These are phyloP conservation scores for Augiades crinisus DNA, from an alignment of 2,888 invertebrate species.

Conservation along the genomic window DNA sequence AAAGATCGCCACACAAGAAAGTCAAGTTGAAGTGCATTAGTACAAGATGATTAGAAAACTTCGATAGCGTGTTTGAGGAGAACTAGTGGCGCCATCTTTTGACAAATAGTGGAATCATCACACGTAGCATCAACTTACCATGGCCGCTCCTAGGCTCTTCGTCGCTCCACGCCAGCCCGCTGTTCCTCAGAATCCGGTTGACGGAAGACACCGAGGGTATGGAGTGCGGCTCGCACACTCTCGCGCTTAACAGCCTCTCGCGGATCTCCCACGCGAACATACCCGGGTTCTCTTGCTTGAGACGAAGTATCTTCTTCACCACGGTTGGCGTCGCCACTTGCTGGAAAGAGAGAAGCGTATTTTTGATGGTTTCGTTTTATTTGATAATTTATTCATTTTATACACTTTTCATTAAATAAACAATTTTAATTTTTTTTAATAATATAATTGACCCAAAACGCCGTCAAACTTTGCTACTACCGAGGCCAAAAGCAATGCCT, in stretches of 20 bases:
- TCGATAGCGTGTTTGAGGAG: too few species aligned
- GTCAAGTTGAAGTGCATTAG: too few species aligned
- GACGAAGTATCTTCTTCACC: slow-evolving; percentile 95
- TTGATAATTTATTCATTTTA: too few species aligned
- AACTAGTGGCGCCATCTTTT: too few species aligned
- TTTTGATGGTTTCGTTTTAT: background rate
- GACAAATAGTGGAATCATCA: too few species aligned
- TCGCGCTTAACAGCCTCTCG: slow-evolving; percentile 92
- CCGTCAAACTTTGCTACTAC: too few species aligned
- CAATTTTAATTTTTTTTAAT: too few species aligned
- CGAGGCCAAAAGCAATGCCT: too few species aligned
- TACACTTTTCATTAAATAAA: too few species aligned
- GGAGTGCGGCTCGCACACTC: slow-evolving; percentile 94
- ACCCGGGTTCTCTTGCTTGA: slow-evolving; percentile 97
- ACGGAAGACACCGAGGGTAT: slow-evolving; percentile 97
- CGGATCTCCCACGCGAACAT: slow-evolving; percentile 99
- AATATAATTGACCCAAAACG: too few species aligned
- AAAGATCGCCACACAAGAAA: too few species aligned
- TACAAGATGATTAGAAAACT: too few species aligned
- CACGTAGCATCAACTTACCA: slow-evolving; percentile 47
- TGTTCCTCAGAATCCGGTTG: slow-evolving; percentile 94
- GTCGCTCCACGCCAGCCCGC: slow-evolving; percentile 89
- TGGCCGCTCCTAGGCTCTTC: slow-evolving; percentile 69
- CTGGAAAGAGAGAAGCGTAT: slow-evolving; percentile 73
- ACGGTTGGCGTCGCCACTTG: slow-evolving; percentile 98